A percentile compares a stretch with the other conserved stretches of the same genome.
phyloP scores from a whole-genome alignment of 2,888 invertebrate genomes.

The Arrhopalites spinosus region DNA sequence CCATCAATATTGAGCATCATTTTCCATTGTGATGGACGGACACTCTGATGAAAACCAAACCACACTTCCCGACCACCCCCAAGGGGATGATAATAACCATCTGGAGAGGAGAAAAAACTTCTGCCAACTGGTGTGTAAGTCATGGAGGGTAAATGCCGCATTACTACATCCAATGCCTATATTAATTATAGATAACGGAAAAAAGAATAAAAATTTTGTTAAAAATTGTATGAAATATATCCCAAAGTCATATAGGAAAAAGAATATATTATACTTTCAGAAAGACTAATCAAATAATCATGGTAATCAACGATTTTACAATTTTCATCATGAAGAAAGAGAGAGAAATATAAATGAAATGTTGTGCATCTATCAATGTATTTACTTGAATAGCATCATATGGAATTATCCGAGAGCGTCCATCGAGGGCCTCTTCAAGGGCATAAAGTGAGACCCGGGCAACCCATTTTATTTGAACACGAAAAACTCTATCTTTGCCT shows the following conservation, averaged over 20 bases:
- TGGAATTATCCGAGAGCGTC: constrained; percentile 93
- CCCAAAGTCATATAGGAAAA: no score
- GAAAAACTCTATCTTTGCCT: constrained; percentile 96
- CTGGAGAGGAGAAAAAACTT: constrained; percentile 98
- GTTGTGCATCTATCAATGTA: no score
- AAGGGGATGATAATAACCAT: constrained; percentile 96
- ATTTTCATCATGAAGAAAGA: constrained; percentile 46
- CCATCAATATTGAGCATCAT: constrained; percentile 99
- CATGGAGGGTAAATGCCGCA: constrained; percentile 99
- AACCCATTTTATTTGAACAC: constrained; percentile 97
- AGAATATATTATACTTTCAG: constrained; percentile 43
- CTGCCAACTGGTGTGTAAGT: constrained; percentile 99
- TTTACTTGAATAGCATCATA: constrained; percentile 81
- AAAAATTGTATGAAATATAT: no score
- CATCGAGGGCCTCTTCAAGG: constrained; percentile 96
- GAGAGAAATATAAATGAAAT: neutral
- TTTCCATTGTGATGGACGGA: constrained; percentile 99
- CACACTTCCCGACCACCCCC: constrained; percentile 97
- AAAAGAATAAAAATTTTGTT: constrained; percentile 17
- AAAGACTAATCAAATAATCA: constrained; percentile 56
- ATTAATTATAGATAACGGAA: no score
- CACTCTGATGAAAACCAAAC: constrained; percentile 99
- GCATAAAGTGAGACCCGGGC: constrained; percentile 95
- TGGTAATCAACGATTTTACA: constrained; percentile 35
- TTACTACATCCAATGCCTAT: constrained; percentile 95